Evolutionary conservation across 2,888 invertebrate genomes (phyloP).

Genomic region (Oasisia sp.): DNA sequence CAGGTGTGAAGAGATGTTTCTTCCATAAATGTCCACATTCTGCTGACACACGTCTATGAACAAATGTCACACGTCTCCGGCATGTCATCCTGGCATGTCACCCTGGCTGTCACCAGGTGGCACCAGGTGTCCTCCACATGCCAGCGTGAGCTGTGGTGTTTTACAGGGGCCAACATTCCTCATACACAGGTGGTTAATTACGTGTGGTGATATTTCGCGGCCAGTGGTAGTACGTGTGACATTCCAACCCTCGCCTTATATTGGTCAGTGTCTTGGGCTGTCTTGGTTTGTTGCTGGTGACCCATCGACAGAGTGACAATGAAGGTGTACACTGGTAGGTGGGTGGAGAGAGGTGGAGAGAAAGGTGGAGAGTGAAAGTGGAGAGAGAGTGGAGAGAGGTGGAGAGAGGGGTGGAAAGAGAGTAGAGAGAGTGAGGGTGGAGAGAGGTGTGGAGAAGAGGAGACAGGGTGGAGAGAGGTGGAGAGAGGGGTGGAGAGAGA

Average conservation of each 20-base stretch:
- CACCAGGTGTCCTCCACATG: not conserved
- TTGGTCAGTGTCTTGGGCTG: not conserved
- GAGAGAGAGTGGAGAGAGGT: too few species aligned
- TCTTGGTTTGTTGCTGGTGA: not conserved
- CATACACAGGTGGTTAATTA: not conserved
- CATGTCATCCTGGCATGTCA: not conserved
- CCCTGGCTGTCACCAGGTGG: not conserved
- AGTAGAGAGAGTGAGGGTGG: too few species aligned
- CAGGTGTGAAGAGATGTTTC: not conserved
- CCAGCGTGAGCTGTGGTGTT: not conserved
- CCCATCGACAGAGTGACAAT: not conserved
- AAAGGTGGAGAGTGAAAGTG: too few species aligned
- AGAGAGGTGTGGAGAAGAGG: too few species aligned
- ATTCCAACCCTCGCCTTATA: not conserved
- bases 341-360: too few species aligned
- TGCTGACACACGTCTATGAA: not conserved
- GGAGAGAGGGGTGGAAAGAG: too few species aligned
- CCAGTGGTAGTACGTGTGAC: not conserved
- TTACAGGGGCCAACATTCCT: not conserved
- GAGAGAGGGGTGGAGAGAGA: too few species aligned
- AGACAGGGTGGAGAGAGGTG: too few species aligned
- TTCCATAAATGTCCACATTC: not conserved
- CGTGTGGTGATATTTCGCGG: not conserved
- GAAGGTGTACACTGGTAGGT: not conserved
- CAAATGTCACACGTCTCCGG: not conserved